Evolutionary conservation across 2,888 invertebrate genomes (phyloP), one percentile per base, ranked within the genome.

Genomic region (Cryptus viduatorius): DNA sequence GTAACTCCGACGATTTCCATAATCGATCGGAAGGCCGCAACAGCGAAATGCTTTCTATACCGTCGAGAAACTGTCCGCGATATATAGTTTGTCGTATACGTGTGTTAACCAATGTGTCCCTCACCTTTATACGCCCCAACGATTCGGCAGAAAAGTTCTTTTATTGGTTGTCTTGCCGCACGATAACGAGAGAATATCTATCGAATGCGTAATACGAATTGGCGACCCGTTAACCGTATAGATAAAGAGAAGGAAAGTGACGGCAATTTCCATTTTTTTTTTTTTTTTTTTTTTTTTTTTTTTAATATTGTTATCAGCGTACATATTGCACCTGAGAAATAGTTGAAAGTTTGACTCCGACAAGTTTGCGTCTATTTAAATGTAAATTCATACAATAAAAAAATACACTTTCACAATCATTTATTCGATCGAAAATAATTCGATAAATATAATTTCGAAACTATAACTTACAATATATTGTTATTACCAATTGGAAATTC

Each of bases 1-100:
- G 67, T 75, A 76, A 75, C 79, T 53, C 76, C 61, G 75, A 80
- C 69, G 75, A 86, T 85, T 84, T 83, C 80, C 83, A 86, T 85
- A 85, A 87, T 86, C 86, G 79, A 85, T 86, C 79, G 56, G 24
- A 4, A 3, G 56, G 24, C 19, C 12, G 61, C 71, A 83, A 87
- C 86, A 86, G 83, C 79, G 69, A 83, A 87, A 86, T 82, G 87
- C 86, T 84, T 76, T 86, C 73, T 80, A 84, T 79, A 77, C 71
- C 61, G 68, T 73, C 72, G 50, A 16, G 37, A 46, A 64, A 46
- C 61, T 29, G 31, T 19, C 16, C 5, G 4, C 61, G 29, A 46
- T 24, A 46, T 24, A 24, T 24, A 24, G 56, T 10, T 19, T n/a
- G 29, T 46, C 44, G 59, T 48, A 48, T 31, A 71, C 37, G 31